These are phyloP conservation scores for Strigamia maritima DNA, from an alignment of 2,888 invertebrate genomes.

Conservation along the genomic window DNA sequence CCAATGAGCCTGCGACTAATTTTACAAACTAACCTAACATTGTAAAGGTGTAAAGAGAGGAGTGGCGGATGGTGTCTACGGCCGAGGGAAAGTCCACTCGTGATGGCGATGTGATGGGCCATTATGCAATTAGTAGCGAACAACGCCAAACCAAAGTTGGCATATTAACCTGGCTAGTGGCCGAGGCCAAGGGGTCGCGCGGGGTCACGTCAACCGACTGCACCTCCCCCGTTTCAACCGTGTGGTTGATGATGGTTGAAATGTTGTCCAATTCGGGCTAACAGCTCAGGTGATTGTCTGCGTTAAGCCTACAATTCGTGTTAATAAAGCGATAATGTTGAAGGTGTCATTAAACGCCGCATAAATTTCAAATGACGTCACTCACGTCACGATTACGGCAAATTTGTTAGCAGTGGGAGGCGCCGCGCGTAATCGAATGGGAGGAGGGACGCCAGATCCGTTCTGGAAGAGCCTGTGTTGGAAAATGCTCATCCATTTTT, in stretches of 20 bases:
- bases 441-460: background rate
- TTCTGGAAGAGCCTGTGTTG: background rate
- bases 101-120: constrained; percentile 7
- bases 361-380: constrained; percentile 5
- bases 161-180: constrained; percentile 15
- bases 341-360: constrained; percentile 1
- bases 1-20: constrained; percentile 22
- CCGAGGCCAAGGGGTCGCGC: constrained; percentile 1
- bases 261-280: constrained; percentile 5
- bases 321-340: constrained; percentile 15
- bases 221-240: constrained; percentile 5
- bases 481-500: background rate
- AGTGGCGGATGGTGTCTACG: background rate
- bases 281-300: constrained; percentile 15
- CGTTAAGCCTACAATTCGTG: constrained; percentile 5
- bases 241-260: constrained; percentile 10
- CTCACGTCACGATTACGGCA: background rate
- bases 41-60: background rate
- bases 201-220: constrained; percentile 10
- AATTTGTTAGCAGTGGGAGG: background rate
- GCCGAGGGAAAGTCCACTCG: constrained; percentile 27
- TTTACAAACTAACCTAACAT: constrained; percentile 14
- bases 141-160: constrained; percentile 15
- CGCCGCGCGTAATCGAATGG: background rate
- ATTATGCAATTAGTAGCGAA: constrained; percentile 10